Percentiles rank a stretch among this genome's conserved stretches.
Evolutionary conservation across 2,888 invertebrate genomes (phyloP).

Genomic region (Meteorus colon): DNA sequence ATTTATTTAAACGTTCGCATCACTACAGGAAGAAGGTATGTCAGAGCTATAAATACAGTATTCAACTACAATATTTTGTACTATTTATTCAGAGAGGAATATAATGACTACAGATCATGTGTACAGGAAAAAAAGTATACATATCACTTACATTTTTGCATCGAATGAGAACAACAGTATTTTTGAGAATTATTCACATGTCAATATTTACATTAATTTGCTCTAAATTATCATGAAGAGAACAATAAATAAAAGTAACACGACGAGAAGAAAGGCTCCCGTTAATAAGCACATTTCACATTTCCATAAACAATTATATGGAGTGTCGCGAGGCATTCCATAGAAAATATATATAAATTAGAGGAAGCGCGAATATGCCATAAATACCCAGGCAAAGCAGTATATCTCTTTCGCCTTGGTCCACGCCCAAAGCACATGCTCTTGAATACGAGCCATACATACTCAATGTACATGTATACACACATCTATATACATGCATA

Average conservation of each 20-base stretch:
- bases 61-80: too few species aligned
- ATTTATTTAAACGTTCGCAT: conserved; percentile 23
- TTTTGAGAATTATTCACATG: conserved; percentile 8
- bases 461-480: conserved; percentile 37
- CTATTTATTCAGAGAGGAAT: too few species aligned
- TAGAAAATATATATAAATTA: conserved; percentile 55
- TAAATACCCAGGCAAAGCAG: conserved; percentile 71
- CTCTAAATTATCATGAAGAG: conserved; percentile 22
- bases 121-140: not conserved
- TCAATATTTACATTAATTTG: conserved; percentile 31
- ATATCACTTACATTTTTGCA: not conserved
- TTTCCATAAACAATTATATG: conserved; percentile 72
- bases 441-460: conserved; percentile 53
- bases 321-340: conserved; percentile 64
- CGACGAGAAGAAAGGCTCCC: conserved; percentile 32
- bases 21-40: not conserved
- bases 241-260: conserved; percentile 11
- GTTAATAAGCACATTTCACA: conserved; percentile 68
- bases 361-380: conserved; percentile 70
- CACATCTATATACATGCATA: conserved; percentile 29
- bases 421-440: conserved; percentile 72
- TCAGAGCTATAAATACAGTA: too few species aligned
- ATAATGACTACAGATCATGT: too few species aligned
- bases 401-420: conserved; percentile 72
- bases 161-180: conserved; percentile 2